Conservation (phyloP, 2,888 invertebrate species). For the Chrysomela aeneicollis region DNA sequence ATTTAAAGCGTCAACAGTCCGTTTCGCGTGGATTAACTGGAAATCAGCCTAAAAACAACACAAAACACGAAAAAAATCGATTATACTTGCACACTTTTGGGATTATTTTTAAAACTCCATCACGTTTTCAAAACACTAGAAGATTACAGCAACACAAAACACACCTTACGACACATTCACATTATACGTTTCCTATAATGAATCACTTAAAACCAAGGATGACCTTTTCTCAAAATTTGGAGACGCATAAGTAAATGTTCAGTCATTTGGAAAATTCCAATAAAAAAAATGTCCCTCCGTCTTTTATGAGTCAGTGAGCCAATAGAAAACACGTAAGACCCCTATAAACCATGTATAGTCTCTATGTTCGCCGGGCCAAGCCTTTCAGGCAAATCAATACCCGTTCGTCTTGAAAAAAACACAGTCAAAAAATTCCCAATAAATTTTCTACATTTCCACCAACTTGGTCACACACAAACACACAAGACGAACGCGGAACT, state of each 20-base stretch:
- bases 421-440: constrained; percentile 53
- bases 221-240: constrained; percentile 58
- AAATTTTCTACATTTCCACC: constrained; percentile 44
- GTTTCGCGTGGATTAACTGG: constrained; percentile 43
- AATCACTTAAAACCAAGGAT: constrained; percentile 44
- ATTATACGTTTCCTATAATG: constrained; percentile 37
- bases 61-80: constrained; percentile 59
- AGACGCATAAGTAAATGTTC: constrained; percentile 62
- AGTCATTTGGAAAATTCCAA: constrained; percentile 73
- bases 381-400: constrained; percentile 64
- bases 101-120: constrained; percentile 52
- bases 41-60: constrained; percentile 55
- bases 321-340: constrained; percentile 63
- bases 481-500: constrained; percentile 40
- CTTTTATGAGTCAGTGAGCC: constrained; percentile 64
- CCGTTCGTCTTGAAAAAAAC: constrained; percentile 60
- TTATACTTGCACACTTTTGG: constrained; percentile 53
- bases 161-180: constrained; percentile 39
- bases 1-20: constrained; percentile 35
- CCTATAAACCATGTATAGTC: constrained; percentile 63
- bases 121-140: constrained; percentile 46
- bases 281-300: constrained; percentile 61
- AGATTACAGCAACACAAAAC: constrained; percentile 41
- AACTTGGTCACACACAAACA: constrained; percentile 30
- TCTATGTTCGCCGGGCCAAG: constrained; percentile 62